Conservation (phyloP, 2,888 invertebrate genomes). For the Heterodera filipjevi region DNA sequence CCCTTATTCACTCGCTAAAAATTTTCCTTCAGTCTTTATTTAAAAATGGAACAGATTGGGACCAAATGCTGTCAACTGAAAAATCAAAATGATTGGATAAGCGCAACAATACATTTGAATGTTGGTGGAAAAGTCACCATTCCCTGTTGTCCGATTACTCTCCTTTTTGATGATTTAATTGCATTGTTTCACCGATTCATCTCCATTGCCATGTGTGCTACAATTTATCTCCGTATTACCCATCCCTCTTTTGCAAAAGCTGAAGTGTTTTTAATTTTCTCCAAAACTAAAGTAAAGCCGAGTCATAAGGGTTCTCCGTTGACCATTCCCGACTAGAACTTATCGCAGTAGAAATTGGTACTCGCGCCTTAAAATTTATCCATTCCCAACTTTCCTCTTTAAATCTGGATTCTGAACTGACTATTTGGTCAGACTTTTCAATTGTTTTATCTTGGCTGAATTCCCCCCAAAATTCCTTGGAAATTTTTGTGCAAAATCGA, state of each 20-base stretch:
- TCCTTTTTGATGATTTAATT: not conserved
- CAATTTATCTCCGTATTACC: constrained; percentile 1
- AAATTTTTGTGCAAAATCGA: constrained; percentile 5
- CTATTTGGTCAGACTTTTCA: not conserved
- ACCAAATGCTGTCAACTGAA: constrained; percentile 12
- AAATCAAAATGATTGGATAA: constrained; percentile 17
- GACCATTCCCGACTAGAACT: constrained; percentile 16
- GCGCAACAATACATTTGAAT: not conserved
- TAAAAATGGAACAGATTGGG: constrained; percentile 25
- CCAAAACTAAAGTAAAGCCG: constrained; percentile 14
- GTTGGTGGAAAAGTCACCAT: not conserved
- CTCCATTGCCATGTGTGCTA: constrained; percentile 6
- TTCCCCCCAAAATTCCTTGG: not conserved
- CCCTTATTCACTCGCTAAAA: constrained; percentile 24
- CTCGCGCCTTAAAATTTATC: not conserved
- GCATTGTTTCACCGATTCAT: constrained; percentile 30
- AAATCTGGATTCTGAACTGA: not conserved
- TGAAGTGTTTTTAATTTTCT: not conserved
- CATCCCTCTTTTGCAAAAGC: not conserved
- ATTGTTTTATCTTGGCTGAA: not conserved
- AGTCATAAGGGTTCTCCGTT: constrained; percentile 8
- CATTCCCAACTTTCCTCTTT: not conserved
- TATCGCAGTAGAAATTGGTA: not conserved
- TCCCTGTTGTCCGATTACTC: not conserved
- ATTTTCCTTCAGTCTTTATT: constrained; percentile 31